A percentile compares a stretch with the other conserved stretches of the same genome.
These are phyloP conservation scores for Ochropleura leucogaster DNA, from an alignment of 2,888 invertebrate genomes.

Conservation along the genomic window DNA sequence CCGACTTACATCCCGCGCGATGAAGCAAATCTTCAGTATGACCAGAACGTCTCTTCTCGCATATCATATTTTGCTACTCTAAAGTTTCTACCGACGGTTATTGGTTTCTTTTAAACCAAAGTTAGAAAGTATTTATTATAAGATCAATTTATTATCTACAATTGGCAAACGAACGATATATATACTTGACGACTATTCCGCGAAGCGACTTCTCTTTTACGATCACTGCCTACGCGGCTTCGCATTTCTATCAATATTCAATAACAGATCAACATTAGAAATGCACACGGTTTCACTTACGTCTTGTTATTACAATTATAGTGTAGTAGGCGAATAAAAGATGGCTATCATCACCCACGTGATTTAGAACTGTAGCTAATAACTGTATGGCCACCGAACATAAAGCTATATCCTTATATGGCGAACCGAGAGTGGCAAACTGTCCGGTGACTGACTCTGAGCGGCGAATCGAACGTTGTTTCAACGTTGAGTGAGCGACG, in stretches of 20 bases:
- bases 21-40: too few relatives aligned
- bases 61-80: not conserved
- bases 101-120: not conserved
- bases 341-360: constrained; percentile 57
- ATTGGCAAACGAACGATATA: not conserved
- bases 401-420: not conserved
- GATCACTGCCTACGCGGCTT: constrained; percentile 20
- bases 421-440: not conserved
- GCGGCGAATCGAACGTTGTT: not conserved
- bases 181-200: not conserved
- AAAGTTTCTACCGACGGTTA: not conserved
- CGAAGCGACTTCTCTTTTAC: constrained; percentile 18
- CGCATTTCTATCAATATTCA: constrained; percentile 17
- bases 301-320: constrained; percentile 51
- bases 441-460: not conserved
- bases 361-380: constrained; percentile 55
- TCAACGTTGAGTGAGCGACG: not conserved
- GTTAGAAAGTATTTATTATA: not conserved
- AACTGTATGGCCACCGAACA: constrained; percentile 43
- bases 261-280: constrained; percentile 39
- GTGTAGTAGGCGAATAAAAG: constrained; percentile 48
- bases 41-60: too few relatives aligned
- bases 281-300: constrained; percentile 48
- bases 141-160: not conserved
- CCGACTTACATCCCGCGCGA: not conserved